Base-by-base conservation (phyloP, 2,888 invertebrate species). In the Orthonychiurus folsomi region DNA sequence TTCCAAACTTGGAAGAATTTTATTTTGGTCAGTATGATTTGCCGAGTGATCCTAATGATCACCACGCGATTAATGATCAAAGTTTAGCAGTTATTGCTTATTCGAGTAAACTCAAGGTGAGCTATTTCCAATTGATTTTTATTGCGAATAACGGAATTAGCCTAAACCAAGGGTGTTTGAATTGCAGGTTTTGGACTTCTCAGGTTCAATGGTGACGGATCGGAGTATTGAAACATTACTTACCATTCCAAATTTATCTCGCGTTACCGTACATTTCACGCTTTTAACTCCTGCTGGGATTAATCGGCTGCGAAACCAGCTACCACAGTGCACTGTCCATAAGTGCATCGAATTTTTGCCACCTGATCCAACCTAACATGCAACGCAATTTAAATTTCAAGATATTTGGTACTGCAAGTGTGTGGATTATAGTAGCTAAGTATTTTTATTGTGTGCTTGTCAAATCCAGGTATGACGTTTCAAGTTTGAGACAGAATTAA, bases 1-100 rank as follows among this genome's bases (percentile, higher is more conserved):
- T 73, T 21, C 26, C 63, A 18, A 65, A 63, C 15, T 62, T 73
- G 21, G 69, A 73, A 60, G 72, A 73, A 57, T 71, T 73, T 47
- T 67, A 68, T 61, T 62, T 73, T 61, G 72, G 72, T 2, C 68
- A 73, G 59, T 73, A 73, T 52, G 70, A 71, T 58, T n/a, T n/a
- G n/a, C 50, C 59, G 12, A 21, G 21, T 26, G 23, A 25, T 12
- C 15, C 37, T 20, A 28, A 20, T 9, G 52, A 5, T 25, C 15
- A 24, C 24, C 24, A 59, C 23, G 18, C 12, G 18, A 48, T 59
- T 50, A 20, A 5, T 25, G 23, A 21, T 50, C 47, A 48, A 48
- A 9, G 50, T 23, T 9, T 59, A 9, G 50, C 37, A 28, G n/a
- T 28, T 18, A 37, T 57, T 28, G 15, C 28, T 28, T 60, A 64